phyloP scores from a whole-genome alignment of 2,888 invertebrate genomes.

The Unio delphinus region DNA sequence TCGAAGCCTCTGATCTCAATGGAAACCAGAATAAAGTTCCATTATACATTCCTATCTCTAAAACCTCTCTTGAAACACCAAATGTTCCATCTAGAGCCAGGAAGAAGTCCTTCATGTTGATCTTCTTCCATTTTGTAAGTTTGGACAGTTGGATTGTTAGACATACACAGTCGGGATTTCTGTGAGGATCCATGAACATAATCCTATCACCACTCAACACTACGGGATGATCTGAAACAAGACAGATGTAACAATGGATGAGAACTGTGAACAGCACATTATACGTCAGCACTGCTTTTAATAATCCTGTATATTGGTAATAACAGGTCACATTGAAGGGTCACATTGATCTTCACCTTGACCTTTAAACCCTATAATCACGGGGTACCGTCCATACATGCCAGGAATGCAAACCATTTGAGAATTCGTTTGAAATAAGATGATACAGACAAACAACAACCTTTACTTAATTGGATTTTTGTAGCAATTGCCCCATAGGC shows the following conservation, averaged over 20 bases:
- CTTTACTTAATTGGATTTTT: no score
- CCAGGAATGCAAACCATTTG: no score
- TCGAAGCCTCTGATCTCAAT: conserved; percentile 48
- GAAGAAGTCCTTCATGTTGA: conserved; percentile 27
- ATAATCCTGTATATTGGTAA: no score
- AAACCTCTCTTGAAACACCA: conserved; percentile 28
- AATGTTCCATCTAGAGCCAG: conserved; percentile 48
- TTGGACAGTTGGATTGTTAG: conserved; percentile 21
- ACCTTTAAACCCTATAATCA: no score
- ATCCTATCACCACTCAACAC: conserved; percentile 59
- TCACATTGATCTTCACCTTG: no score
- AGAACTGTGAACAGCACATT: no score
- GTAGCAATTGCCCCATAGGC: no score
- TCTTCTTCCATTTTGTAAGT: conserved; percentile 15
- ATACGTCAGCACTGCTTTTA: no score
- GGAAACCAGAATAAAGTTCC: conserved; percentile 67
- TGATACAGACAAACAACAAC: no score
- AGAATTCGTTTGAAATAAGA: no score
- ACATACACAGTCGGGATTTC: conserved; percentile 26
- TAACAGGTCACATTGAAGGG: no score
- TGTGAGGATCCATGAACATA: conserved; percentile 59
- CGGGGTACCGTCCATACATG: no score
- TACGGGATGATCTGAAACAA: conserved; percentile 57
- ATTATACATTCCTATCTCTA: conserved; percentile 38
- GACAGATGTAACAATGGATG: neutral